A percentile compares a stretch with the other conserved stretches of the same genome.
phyloP scores from a whole-genome alignment of 2,113 vertebrate genomes.

The Paedocypris sp. region DNA sequence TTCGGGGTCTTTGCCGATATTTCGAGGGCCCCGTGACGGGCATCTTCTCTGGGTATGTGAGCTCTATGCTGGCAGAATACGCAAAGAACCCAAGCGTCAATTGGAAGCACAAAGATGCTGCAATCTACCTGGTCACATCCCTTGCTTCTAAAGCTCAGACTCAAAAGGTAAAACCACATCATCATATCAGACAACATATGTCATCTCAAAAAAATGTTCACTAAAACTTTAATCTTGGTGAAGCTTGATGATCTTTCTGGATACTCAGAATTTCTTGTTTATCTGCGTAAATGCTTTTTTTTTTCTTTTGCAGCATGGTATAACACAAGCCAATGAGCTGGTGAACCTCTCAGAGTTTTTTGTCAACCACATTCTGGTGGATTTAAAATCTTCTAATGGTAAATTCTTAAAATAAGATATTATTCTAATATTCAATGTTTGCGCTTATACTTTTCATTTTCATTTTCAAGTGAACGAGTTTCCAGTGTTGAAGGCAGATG shows the following conservation, averaged over 20 bases:
- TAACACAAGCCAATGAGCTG: slow-evolving; percentile 96
- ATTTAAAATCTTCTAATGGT: slow-evolving; percentile 87
- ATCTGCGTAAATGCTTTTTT: neutral
- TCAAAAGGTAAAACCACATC: slow-evolving; percentile 87
- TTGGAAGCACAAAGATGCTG: slow-evolving; percentile 98
- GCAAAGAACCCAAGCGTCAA: slow-evolving; percentile 85
- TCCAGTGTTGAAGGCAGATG: slow-evolving; percentile 94
- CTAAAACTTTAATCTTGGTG: no score
- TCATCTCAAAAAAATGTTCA: no score
- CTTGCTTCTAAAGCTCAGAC: slow-evolving; percentile 97
- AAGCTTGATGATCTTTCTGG: no score
- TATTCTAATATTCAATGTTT: neutral
- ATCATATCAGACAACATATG: no score
- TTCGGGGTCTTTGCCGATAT: slow-evolving; percentile 91
- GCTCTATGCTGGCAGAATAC: slow-evolving; percentile 89
- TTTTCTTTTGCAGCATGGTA: slow-evolving; percentile 76
- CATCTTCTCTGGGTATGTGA: slow-evolving; percentile 97
- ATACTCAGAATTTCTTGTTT: no score
- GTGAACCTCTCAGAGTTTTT: slow-evolving; percentile 96
- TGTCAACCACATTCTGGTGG: slow-evolving; percentile 87
- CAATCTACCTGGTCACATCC: slow-evolving; percentile 94
- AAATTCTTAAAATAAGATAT: slow-evolving; percentile 35
- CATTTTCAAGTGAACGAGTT: slow-evolving; percentile 98
- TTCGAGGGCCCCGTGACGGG: slow-evolving; percentile 93
- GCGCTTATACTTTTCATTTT: slow-evolving; percentile 28